Evolutionary conservation across 2,888 invertebrate genomes (phyloP).

Genomic region (Aleiodes alternator): DNA sequence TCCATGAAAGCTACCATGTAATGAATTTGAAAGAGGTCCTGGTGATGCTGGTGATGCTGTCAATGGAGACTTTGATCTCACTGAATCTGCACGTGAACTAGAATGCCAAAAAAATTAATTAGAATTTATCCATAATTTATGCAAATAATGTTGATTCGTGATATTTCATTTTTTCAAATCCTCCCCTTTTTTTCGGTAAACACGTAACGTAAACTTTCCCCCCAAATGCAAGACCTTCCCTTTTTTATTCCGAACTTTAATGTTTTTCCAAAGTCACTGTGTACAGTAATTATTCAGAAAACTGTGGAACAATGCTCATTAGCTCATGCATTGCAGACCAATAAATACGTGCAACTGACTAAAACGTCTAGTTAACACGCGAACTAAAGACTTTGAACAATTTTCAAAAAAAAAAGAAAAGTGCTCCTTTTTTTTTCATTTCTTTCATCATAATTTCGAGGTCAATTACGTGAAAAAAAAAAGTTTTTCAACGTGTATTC

Average conservation of each 20-base stretch:
- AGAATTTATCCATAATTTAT: not conserved
- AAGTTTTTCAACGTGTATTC: slow-evolving; percentile 15
- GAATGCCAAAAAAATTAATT: slow-evolving; percentile 45
- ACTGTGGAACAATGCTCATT: slow-evolving; percentile 26
- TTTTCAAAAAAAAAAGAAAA: not conserved
- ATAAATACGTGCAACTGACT: slow-evolving; percentile 15
- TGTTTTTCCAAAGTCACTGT: slow-evolving; percentile 4
- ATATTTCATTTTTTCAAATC: not conserved
- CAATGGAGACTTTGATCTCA: slow-evolving; percentile 72
- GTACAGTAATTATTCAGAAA: slow-evolving; percentile 12
- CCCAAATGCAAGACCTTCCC: not conserved
- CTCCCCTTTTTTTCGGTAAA: not conserved
- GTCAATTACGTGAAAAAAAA: slow-evolving; percentile 27
- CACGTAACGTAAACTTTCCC: slow-evolving; percentile 41
- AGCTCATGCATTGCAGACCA: slow-evolving; percentile 14
- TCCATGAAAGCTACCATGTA: slow-evolving; percentile 73
- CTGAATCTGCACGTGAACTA: slow-evolving; percentile 73
- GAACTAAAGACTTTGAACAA: not conserved
- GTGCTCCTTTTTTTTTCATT: not conserved
- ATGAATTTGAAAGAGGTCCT: slow-evolving; percentile 69
- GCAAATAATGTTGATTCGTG: not conserved
- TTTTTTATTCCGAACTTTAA: not conserved
- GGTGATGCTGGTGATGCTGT: slow-evolving; percentile 73
- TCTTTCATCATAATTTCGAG: slow-evolving; percentile 21
- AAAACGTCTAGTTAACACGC: slow-evolving; percentile 26